Conservation (phyloP, 2,888 invertebrate genomes). For the Phyto melanocephala region DNA sequence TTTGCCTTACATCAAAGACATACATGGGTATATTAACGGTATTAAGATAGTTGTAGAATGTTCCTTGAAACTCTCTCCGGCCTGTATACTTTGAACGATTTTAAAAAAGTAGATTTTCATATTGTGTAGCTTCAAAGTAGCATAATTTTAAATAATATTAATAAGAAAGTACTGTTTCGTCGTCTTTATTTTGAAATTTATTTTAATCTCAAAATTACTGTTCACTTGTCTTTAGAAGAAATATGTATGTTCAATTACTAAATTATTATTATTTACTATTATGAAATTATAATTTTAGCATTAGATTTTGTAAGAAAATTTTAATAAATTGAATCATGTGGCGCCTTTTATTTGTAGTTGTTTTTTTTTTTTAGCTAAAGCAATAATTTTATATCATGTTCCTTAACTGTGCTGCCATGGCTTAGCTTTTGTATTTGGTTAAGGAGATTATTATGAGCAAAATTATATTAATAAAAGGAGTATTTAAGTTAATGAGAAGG, state of each 20-base stretch:
- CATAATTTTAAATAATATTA: too few species aligned
- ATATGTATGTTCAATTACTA: background rate
- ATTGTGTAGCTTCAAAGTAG: too few species aligned
- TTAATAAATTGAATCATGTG: conserved; percentile 22
- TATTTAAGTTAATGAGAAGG: background rate
- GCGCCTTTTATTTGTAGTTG: conserved; percentile 7
- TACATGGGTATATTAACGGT: too few species aligned
- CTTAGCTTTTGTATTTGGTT: background rate
- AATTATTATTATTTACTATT: background rate
- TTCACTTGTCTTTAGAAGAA: background rate
- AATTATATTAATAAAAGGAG: conserved; percentile 15
- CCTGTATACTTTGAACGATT: too few species aligned
- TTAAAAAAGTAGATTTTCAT: too few species aligned
- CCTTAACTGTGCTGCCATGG: background rate
- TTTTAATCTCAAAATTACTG: background rate
- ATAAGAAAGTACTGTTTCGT: too few species aligned
- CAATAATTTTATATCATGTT: conserved; percentile 38
- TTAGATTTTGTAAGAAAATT: background rate
- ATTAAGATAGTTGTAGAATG: too few species aligned
- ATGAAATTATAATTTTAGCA: background rate
- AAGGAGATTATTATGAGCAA: conserved; percentile 6
- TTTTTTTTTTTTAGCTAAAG: conserved; percentile 10
- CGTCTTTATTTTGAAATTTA: too few species aligned
- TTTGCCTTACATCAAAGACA: too few species aligned
- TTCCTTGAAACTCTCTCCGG: too few species aligned